phyloP scores from a whole-genome alignment of 2,113 vertebrate genomes.

The Tyto alba region DNA sequence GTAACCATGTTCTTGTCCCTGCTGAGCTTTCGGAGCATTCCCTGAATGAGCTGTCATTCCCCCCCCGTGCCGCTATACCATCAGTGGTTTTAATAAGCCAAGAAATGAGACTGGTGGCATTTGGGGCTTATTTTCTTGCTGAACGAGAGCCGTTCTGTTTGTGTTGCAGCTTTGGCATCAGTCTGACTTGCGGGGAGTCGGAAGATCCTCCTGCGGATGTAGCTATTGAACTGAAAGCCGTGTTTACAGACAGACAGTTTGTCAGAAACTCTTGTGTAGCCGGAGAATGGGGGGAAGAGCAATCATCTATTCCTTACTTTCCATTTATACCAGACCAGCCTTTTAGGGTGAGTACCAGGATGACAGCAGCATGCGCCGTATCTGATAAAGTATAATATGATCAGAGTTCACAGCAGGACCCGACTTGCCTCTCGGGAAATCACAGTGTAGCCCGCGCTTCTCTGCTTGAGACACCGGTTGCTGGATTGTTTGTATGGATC shows the following conservation, averaged over 20 bases:
- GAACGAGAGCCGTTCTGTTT: background rate
- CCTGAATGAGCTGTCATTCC: background rate
- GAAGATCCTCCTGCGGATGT: constrained; percentile 83
- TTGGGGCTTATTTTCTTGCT: background rate
- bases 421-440: background rate
- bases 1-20: background rate
- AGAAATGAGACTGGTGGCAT: background rate
- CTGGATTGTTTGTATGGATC: background rate
- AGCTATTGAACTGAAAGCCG: constrained; percentile 92
- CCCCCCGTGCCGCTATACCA: fast-evolving
- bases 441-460: fast-evolving
- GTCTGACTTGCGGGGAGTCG: constrained; percentile 86
- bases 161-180: constrained; percentile 87
- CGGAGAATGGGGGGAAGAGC: constrained; percentile 90
- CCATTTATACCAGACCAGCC: constrained; percentile 98
- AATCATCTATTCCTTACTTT: constrained; percentile 89
- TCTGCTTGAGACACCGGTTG: background rate
- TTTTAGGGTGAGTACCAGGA: constrained; percentile 85
- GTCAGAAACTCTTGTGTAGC: constrained; percentile 87
- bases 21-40: background rate
- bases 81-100: background rate
- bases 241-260: constrained; percentile 90
- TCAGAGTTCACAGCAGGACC: background rate
- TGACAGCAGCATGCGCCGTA: fast-evolving
- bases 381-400: background rate